Evolutionary conservation across 2,113 vertebrate genomes (phyloP), one percentile per base, ranked within the genome.

Genomic region (Marmota flaviventris): DNA sequence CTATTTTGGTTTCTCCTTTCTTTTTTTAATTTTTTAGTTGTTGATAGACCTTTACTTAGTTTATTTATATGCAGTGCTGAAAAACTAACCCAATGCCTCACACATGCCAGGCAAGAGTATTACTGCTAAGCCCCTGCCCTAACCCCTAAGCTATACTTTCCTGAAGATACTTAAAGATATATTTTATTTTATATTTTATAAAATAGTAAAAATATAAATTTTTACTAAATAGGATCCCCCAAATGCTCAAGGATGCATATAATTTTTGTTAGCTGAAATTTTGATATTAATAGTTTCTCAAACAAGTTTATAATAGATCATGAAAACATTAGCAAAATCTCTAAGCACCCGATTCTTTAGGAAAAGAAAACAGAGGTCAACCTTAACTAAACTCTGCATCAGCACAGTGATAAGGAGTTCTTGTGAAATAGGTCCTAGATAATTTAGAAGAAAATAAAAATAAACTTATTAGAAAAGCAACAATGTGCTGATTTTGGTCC

Each of bases 371-470:
- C 20, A 79, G 65, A 86, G 11, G 42, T 53, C 58, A 45, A n/a
- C 17, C 24, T 89, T 90, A 79, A 79, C 67, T 95, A 69, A 93
- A 72, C 22, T 75, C 48, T 83, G 6, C 6, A 16, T 76, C 72
- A 85, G 7, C 17, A 24, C 32, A 14, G 22, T 25, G 24, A 67
- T 61, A 83, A 76, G 29, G 37, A 65, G 65, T 85, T 75, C 42
- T 88, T 78, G 5, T n/a, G 9, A 91, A 76, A 37, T 1, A 56
- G 27, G 72, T 63, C 8, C 29, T 87, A 87, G 51, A 67, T 70
- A 72, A 92, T 63, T 93, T 83, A 56, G 72, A 96, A 90, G 32
- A 96, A 95, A 91, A 85, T 83, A 4, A 77, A 85, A 91, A 53
- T 37, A 24, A 76, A 56, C 10, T 70, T 39, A 67, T 25, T 61